Percentiles rank a stretch among this genome's conserved stretches.
These are phyloP conservation scores for Ormia ochracea DNA, from an alignment of 2,888 invertebrate genomes.

Conservation along the genomic window DNA sequence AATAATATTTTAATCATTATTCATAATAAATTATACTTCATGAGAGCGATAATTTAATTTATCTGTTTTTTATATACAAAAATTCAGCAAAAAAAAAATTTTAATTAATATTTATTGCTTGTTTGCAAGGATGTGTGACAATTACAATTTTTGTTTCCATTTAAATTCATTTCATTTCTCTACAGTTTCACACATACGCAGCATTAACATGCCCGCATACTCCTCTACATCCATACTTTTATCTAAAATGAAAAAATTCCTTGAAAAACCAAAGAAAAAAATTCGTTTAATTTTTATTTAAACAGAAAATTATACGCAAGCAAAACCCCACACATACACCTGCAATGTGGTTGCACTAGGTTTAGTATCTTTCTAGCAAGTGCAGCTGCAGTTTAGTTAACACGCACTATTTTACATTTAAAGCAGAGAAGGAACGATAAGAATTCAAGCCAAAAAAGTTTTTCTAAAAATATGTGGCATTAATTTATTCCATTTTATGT, in stretches of 20 bases:
- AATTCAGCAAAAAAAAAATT: neutral
- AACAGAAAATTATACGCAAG: neutral
- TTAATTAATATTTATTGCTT: constrained; percentile 33
- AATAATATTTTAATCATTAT: neutral
- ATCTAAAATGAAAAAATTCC: constrained; percentile 11
- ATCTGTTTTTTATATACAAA: neutral
- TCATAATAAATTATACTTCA: neutral
- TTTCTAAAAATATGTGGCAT: constrained; percentile 26
- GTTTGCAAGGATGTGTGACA: constrained; percentile 20
- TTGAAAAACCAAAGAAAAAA: constrained; percentile 21
- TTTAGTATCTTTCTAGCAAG: neutral
- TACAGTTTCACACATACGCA: neutral
- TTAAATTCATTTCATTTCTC: constrained; percentile 32
- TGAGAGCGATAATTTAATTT: neutral
- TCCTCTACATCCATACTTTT: neutral
- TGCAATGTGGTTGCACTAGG: neutral
- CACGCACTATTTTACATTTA: constrained; percentile 29
- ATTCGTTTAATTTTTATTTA: constrained; percentile 20
- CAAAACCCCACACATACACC: neutral
- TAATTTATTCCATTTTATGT: neutral
- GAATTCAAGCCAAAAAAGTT: neutral
- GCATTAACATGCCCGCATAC: neutral
- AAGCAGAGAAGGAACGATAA: neutral
- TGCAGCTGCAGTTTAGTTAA: neutral
- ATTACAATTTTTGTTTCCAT: constrained; percentile 30